Base-by-base conservation (phyloP, 2,888 invertebrate genomes). In the Lamproptera curius region DNA sequence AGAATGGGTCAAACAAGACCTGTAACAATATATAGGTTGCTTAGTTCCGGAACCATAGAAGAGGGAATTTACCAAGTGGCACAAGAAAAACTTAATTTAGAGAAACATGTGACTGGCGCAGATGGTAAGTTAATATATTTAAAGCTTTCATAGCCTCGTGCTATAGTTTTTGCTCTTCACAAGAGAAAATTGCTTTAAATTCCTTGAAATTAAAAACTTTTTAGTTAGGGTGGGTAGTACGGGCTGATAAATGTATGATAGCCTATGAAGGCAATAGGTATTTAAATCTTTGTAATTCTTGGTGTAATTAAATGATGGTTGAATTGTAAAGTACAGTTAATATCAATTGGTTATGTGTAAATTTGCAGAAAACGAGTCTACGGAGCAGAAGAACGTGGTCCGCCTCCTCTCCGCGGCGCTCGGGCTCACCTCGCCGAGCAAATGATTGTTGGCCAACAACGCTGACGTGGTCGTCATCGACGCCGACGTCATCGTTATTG, bases 11-110 rank as follows among this genome's bases (percentile, higher is more conserved):
- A 94, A 68, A 91, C 89, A 1, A 94, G 94, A 56, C 94, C 95
- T 0, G 98, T 99, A 5, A 92, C 89, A 31, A 95, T 98, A 52
- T 93, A 95, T 73, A 91, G 97, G 61, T 87, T 98, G 42, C 89
- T 99, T 52, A 92, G 95, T 52, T 91, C 94, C 62, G 93, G 93
- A 43, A 96, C 97, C 9, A 95, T 98, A 56, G 98, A 98, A 76
- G 97, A 97, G 75, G 95, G 94, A 28, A 98, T 99, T 90, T 91
- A 94, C 63, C 91, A 94, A 68, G 92, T 97, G 63, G 97, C 97
- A 14, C 93, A 94, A 73, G 95, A 95, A 70, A 99, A 99, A 75
- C 90, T 99, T 17, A 93, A 94, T 68, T 86, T 99, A 16, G 98
- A 98, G 76, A 91, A 93, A 70, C 95, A 98, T 75, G 93, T 99